phyloP scores from a whole-genome alignment of 2,113 vertebrate species.

The Nothobranchius furzeri region DNA sequence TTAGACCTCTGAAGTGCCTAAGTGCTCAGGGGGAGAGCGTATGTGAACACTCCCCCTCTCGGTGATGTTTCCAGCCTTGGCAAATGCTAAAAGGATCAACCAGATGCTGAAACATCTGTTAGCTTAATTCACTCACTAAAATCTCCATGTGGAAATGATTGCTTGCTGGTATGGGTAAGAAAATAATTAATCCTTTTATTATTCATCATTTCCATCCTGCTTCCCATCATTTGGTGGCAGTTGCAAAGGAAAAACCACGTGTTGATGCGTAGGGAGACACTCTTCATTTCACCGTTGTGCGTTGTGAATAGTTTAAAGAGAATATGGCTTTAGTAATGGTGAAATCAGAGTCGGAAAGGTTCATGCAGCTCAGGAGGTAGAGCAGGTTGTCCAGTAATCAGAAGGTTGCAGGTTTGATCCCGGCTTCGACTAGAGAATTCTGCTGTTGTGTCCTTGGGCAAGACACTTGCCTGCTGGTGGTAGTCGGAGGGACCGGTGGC shows the following conservation, averaged over 20 bases:
- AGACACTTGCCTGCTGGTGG: too few species aligned
- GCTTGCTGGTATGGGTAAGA: conserved; percentile 53
- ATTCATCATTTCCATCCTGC: conserved; percentile 61
- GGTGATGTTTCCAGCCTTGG: conserved; percentile 50
- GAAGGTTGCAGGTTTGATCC: too few species aligned
- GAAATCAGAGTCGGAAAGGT: too few species aligned
- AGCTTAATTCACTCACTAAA: conserved; percentile 57
- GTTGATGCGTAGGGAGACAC: conserved; percentile 30
- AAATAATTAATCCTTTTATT: conserved; percentile 70
- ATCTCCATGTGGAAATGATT: conserved; percentile 65
- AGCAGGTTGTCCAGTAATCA: too few species aligned
- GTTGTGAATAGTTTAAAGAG: neutral
- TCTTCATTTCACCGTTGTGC: conserved; percentile 11
- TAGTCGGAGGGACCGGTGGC: too few species aligned
- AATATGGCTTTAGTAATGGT: neutral
- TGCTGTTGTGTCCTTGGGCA: too few species aligned
- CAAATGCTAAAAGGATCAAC: conserved; percentile 72
- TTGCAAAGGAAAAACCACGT: conserved; percentile 38
- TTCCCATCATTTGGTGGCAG: conserved; percentile 40
- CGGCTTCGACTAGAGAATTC: too few species aligned
- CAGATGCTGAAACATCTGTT: conserved; percentile 77
- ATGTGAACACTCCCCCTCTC: conserved; percentile 7
- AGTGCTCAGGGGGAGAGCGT: conserved; percentile 45
- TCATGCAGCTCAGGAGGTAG: too few species aligned
- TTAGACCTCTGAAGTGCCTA: conserved; percentile 42